Evolutionary conservation across 2,113 vertebrate genomes (phyloP).

Genomic region (Papio anubis): DNA sequence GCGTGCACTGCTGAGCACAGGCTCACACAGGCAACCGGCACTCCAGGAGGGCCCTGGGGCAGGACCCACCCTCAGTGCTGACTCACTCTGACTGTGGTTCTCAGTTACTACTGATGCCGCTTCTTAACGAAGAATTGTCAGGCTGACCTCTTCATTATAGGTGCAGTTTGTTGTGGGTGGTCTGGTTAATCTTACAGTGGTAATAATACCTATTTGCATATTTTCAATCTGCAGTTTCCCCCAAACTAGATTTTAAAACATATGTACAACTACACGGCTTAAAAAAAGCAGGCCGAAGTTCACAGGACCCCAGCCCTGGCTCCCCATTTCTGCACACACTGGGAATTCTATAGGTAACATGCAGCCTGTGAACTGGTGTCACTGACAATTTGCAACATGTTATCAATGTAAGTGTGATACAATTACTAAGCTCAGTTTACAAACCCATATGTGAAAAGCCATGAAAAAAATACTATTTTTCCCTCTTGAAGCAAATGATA

Average conservation of each 20-base stretch:
- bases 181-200: neutral
- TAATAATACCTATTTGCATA: neutral
- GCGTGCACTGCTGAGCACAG: too few relatives aligned
- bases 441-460: neutral
- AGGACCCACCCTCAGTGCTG: neutral
- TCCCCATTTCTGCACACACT: neutral
- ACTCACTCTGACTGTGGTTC: neutral
- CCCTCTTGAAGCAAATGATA: neutral
- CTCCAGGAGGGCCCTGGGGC: rapidly evolving
- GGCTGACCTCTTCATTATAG: neutral
- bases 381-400: neutral
- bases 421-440: neutral
- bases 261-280: neutral
- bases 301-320: too few relatives aligned
- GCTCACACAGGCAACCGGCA: rapidly evolving
- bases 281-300: neutral
- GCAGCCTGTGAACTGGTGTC: neutral
- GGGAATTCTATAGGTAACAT: neutral
- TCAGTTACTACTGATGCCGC: neutral
- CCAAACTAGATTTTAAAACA: conserved; percentile 29
- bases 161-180: neutral
- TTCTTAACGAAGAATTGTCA: neutral
- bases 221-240: neutral
- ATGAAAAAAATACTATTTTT: neutral
- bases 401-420: neutral